Evolutionary conservation across 2,797 vertebrate genomes (phyloP).

Genomic region (Rhyacichthys aspro): DNA sequence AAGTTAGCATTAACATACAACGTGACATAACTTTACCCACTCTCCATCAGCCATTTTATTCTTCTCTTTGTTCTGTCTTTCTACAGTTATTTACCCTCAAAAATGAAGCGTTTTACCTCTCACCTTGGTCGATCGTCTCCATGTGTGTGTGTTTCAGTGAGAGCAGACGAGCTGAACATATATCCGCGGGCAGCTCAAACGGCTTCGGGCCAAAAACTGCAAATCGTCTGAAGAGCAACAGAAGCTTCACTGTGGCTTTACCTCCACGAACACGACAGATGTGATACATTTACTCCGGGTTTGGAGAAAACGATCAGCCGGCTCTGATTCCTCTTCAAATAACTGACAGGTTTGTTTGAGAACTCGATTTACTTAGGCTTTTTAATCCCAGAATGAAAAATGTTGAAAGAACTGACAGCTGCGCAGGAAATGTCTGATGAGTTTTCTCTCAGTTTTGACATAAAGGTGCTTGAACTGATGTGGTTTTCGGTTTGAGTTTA

Average conservation of each 20-base stretch:
- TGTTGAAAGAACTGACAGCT: background rate
- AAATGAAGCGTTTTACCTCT: background rate
- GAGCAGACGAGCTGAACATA: slow-evolving; percentile 1
- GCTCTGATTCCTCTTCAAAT: slow-evolving; percentile 2
- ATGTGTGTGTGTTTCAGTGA: background rate
- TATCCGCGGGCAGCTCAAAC: slow-evolving; percentile 5
- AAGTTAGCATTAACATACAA: no score
- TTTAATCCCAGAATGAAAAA: background rate
- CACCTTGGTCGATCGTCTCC: no score
- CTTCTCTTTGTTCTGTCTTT: background rate
- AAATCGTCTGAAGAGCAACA: background rate
- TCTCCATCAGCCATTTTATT: no score
- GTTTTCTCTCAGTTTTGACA: background rate
- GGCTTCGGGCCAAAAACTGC: slow-evolving; percentile 7
- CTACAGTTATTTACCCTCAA: background rate
- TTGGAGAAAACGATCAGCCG: background rate
- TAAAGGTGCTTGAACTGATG: no score
- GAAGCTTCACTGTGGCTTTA: background rate
- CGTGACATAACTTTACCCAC: no score
- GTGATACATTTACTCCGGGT: background rate
- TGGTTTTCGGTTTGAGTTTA: no score
- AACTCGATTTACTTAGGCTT: background rate
- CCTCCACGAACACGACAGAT: background rate
- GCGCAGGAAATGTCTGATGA: background rate
- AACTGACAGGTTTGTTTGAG: slow-evolving; percentile 3